Evolutionary conservation across 92 coral and sea anemone genomes (phyloP).

Genomic region (Epizoanthus scotinus): DNA sequence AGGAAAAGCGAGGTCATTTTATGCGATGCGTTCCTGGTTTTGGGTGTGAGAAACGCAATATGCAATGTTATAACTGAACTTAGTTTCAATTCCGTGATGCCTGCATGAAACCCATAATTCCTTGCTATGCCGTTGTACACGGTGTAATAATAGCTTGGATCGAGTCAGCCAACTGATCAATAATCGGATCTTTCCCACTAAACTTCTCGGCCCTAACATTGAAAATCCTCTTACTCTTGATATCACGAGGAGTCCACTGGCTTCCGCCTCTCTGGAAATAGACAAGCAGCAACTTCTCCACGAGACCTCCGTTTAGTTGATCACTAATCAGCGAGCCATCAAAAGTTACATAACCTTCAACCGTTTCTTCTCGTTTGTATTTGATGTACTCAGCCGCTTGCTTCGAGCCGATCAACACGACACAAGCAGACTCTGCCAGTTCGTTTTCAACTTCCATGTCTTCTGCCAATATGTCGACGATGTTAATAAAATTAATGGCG

Average conservation of each 20-base stretch:
- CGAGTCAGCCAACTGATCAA: conserved; percentile 28
- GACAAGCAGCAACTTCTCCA: conserved; percentile 19
- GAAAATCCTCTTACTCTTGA: conserved; percentile 32
- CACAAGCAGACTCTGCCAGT: conserved; percentile 14
- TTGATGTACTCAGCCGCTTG: conserved; percentile 31
- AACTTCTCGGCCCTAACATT: conserved; percentile 28
- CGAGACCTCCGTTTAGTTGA: background rate
- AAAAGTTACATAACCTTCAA: conserved; percentile 24
- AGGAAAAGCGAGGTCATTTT: no score
- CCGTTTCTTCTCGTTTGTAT: conserved; percentile 15
- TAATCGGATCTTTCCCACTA: background rate
- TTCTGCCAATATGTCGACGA: conserved; percentile 21
- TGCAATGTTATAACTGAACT: no score
- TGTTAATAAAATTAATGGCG: conserved; percentile 27
- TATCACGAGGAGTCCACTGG: conserved; percentile 16
- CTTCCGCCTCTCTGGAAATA: conserved; percentile 29
- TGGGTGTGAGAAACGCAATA: no score
- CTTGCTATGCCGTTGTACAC: conserved; percentile 28
- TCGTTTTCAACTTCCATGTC: conserved; percentile 21
- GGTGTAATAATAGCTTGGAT: conserved; percentile 33
- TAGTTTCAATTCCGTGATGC: no score
- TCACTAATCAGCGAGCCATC: conserved; percentile 20
- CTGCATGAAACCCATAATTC: no score
- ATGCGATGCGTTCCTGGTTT: no score
- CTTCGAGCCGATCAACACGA: conserved; percentile 23